Evolutionary conservation across 2,888 invertebrate genomes (phyloP).

Genomic region (Apodemia mormo): DNA sequence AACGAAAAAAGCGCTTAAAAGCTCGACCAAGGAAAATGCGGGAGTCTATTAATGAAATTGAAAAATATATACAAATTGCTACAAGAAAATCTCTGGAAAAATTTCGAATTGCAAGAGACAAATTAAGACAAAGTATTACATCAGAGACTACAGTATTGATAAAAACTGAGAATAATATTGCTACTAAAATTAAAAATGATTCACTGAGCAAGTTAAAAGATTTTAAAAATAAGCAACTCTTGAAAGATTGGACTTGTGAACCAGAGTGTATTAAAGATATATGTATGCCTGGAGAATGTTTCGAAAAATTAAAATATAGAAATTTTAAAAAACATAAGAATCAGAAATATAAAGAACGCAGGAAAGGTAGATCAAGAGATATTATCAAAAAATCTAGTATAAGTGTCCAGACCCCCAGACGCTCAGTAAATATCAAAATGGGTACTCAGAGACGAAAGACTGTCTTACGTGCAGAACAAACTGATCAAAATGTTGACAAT

Average conservation of each 20-base stretch:
- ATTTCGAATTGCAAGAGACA: background rate
- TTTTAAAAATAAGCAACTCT: conserved; percentile 39
- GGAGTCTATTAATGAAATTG: background rate
- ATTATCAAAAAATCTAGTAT: background rate
- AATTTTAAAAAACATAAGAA: conserved; percentile 23
- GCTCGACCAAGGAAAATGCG: no score
- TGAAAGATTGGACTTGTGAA: conserved; percentile 45
- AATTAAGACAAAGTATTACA: background rate
- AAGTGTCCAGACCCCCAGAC: background rate
- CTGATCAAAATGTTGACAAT: background rate
- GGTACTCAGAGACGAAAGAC: background rate
- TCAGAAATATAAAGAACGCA: conserved; percentile 13
- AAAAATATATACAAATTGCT: background rate
- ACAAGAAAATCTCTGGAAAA: background rate
- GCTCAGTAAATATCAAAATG: background rate
- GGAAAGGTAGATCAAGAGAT: background rate
- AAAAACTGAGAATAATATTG: background rate
- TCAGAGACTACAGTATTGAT: background rate
- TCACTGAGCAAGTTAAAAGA: conserved; percentile 47
- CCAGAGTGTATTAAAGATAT: conserved; percentile 37
- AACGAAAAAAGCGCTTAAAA: background rate
- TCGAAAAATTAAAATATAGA: conserved; percentile 38
- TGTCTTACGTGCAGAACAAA: background rate
- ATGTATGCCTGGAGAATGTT: conserved; percentile 48
- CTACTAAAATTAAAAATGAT: conserved; percentile 46